Evolutionary conservation across 2,113 vertebrate species (phyloP), one percentile per base, ranked within the genome.

Genomic region (Lagopus muta): DNA sequence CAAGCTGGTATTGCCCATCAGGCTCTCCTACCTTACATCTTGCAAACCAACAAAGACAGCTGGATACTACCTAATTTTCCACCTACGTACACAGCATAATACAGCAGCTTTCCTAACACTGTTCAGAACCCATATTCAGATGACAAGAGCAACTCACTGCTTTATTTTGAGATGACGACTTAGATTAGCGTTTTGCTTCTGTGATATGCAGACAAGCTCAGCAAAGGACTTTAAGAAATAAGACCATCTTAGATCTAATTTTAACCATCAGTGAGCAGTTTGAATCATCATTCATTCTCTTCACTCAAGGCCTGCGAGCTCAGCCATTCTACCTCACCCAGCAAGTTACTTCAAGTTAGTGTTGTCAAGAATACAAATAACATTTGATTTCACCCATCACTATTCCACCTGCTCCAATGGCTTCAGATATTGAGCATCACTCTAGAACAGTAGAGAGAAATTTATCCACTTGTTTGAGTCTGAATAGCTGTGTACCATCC

Each of bases 191-290:
- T 75, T 89, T 82, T 16, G 5, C n/a, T 89, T 86, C 52, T 48
- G 11, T 38, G 86, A 61, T 36, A 71, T 43, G 74, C 32, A 90
- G 83, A 94, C 92, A 93, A 94, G 86, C 83, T 94, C 93, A 95
- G 66, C 38, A 88, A 83, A 95, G 76, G 76, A 90, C 52, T 58
- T 78, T 43, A 72, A 88, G 43, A 55, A 90, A 93, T 72, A 61
- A 90, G 82, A 92, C 86, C 73, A 86, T 40, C 43, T 64, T 7
- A 86, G 61, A 82, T 50, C 75, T 78, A n/a, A 88, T 92, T 92
- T 80, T 77, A 74, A 2, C 79, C 61, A 81, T 65, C 69, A 75
- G 47, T 52, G 57, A 69, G 61, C 65, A 74, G 69, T 65, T 17
- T 43, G 86, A 77, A 38, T 30, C 86, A 90, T 90, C 76, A 72